Evolutionary conservation across 2,888 invertebrate species (phyloP).

Genomic region (Himalopsyche tibetana): DNA sequence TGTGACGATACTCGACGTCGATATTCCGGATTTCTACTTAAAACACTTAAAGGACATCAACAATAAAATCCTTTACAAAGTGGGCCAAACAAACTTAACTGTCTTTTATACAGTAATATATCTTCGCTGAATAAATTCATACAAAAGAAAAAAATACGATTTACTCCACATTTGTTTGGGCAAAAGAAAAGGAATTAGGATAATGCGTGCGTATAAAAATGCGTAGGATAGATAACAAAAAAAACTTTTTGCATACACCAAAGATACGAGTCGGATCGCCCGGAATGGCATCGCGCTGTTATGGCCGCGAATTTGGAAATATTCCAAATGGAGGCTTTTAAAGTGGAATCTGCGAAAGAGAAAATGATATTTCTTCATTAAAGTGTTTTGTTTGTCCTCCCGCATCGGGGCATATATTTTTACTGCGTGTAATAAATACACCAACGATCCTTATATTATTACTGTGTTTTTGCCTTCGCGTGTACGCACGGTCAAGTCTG

Average conservation of each 20-base stretch:
- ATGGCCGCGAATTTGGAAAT: constrained; percentile 15
- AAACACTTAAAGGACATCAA: neutral
- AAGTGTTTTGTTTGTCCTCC: constrained; percentile 19
- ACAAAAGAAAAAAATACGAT: constrained; percentile 6
- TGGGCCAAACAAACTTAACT: neutral
- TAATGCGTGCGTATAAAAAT: constrained; percentile 2
- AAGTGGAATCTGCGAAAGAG: constrained; percentile 13
- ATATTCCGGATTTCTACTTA: too few species aligned
- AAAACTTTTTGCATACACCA: constrained; percentile 12
- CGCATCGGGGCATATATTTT: constrained; percentile 4
- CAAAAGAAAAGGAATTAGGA: neutral
- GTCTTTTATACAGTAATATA: neutral
- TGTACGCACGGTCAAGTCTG: too few species aligned
- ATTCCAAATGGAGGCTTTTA: constrained; percentile 34
- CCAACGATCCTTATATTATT: neutral
- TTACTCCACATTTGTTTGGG: neutral
- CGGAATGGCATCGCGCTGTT: neutral
- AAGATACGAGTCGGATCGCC: neutral
- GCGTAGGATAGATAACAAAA: neutral
- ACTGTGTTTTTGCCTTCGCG: neutral
- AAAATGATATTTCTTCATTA: constrained; percentile 31
- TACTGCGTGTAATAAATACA: neutral
- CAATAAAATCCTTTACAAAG: neutral
- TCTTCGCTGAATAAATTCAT: neutral
- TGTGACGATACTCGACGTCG: too few species aligned